Percentiles rank a stretch among this genome's conserved stretches.
Evolutionary conservation across 2,888 invertebrate species (phyloP).

Genomic region (Synanthedon vespiformis): DNA sequence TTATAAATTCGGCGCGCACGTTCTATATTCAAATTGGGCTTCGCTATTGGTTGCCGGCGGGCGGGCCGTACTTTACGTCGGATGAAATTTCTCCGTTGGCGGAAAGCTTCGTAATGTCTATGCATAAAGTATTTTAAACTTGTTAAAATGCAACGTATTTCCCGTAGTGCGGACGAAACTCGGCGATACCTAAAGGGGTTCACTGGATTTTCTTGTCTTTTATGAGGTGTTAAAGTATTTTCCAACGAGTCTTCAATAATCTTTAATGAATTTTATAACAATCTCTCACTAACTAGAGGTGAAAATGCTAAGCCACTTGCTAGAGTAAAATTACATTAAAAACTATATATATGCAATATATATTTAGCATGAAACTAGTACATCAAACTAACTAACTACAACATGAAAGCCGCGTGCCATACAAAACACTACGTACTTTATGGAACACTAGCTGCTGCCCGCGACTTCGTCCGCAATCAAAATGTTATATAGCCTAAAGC

Average conservation of each 20-base stretch:
- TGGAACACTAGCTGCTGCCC: too few species aligned
- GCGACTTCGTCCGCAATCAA: too few species aligned
- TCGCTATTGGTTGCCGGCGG: slow-evolving; percentile 45
- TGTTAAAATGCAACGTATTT: slow-evolving; percentile 64
- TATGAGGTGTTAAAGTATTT: slow-evolving; percentile 29
- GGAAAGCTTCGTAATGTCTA: slow-evolving; percentile 57
- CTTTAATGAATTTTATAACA: not conserved
- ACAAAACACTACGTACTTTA: too few species aligned
- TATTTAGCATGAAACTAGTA: too few species aligned
- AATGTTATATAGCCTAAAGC: too few species aligned
- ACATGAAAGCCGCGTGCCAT: too few species aligned
- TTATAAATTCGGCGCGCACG: slow-evolving; percentile 60
- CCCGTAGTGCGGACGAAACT: slow-evolving; percentile 24
- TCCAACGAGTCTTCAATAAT: slow-evolving; percentile 1
- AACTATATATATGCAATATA: too few species aligned
- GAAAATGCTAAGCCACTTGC: too few species aligned
- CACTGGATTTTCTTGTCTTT: slow-evolving; percentile 33
- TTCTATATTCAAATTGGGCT: slow-evolving; percentile 69
- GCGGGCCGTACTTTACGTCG: slow-evolving; percentile 27
- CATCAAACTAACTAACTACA: too few species aligned
- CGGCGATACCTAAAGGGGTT: slow-evolving; percentile 37
- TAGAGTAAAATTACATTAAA: too few species aligned
- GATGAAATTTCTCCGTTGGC: slow-evolving; percentile 32
- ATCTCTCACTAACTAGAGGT: too few species aligned
- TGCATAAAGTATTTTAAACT: slow-evolving; percentile 69